Conservation (phyloP, 2,797 vertebrate species). For the Pteropus rufus region DNA sequence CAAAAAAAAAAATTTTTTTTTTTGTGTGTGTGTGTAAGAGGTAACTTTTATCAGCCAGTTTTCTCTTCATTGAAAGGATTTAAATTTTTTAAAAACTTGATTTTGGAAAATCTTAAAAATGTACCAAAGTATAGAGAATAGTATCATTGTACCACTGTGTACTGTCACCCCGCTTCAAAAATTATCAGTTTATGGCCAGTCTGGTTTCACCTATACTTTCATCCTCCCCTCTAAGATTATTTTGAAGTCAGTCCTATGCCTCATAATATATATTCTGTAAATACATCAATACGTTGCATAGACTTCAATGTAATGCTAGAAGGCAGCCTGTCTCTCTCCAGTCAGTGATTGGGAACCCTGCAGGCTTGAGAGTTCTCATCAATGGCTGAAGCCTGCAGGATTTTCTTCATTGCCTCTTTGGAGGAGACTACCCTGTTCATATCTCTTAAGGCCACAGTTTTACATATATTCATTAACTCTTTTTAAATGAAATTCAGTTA, state of each 20-base stretch:
- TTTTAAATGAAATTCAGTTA: background rate
- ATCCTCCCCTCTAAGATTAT: background rate
- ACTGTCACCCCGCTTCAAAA: background rate
- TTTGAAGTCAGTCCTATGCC: background rate
- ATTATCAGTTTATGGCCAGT: background rate
- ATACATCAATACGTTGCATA: background rate
- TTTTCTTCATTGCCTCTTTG: background rate
- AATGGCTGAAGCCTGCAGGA: background rate
- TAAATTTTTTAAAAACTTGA: background rate
- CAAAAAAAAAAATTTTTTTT: background rate
- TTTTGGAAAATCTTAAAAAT: background rate
- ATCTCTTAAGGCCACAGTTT: background rate
- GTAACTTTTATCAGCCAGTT: background rate
- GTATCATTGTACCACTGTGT: background rate
- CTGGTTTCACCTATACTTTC: background rate
- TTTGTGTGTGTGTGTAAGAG: background rate
- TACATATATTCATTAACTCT: background rate
- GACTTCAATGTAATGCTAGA: background rate
- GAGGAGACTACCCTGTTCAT: background rate
- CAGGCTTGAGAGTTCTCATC: background rate
- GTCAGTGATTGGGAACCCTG: background rate
- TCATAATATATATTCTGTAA: background rate
- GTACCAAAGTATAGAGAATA: background rate
- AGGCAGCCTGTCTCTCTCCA: background rate
- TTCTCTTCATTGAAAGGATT: background rate